Evolutionary conservation across 2,113 vertebrate species (phyloP), one percentile per base, ranked within the genome.

Genomic region (Hemiprocne comata): DNA sequence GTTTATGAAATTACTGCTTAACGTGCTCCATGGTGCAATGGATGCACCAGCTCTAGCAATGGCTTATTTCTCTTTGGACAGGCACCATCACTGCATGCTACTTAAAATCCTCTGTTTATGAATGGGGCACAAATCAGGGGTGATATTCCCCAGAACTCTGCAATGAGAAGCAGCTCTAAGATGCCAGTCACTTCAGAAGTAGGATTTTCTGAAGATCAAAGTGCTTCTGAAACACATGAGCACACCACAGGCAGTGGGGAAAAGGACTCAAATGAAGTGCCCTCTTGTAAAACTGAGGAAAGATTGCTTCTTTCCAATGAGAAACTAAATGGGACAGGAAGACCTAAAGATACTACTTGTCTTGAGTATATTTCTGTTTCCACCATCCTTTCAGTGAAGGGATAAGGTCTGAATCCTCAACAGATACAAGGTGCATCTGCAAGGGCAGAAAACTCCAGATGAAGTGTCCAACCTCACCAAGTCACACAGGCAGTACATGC

Each of bases 401-500:
- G 21, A 16, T 29, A 58, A 66, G 31, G 25, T 51, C n/a, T 54
- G 36, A 53, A 53, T 21, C 50, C 42, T 72, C 50, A 78, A 24
- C 17, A 51, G 65, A n/a, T 11, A 61, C 2, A 50, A 54, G 40
- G 25, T 21, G 3, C 18, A 44, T 57, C 70, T 58, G 23, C 55
- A 71, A 44, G 36, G 14, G 48, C 21, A 76, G 57, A 65, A 48
- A 79, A 58, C 58, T 91, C 61, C 17, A 40, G 29, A 26, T 13
- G 13, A 74, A 36, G 46, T 20, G 21, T 54, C 38, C 31, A 34
- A 42, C 21, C 21, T 76, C 1, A 1, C 17, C 17, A 8, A 7
- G 9, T 42, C 17, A 6, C n/a, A 31, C 28, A 29, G 19, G 10
- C 1, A 34, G 28, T 3, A 31, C 42, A 5, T 2, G 17, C 10